Base-by-base conservation (phyloP, 64 coral and sea anemone genomes). In the Porites lutea region DNA sequence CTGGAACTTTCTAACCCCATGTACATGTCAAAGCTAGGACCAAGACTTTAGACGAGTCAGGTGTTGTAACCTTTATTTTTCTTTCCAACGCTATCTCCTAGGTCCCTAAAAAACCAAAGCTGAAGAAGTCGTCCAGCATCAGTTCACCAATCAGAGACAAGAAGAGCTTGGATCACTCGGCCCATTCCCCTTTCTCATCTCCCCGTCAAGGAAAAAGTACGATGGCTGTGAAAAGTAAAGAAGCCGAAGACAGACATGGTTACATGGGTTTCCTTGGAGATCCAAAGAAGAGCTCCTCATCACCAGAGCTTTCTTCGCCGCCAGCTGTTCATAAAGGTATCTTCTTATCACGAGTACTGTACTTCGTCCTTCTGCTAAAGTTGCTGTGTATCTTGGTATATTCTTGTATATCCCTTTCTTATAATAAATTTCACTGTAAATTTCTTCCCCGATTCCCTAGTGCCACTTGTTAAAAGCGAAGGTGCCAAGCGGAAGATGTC, bases 221-320 rank as follows among this genome's bases (percentile, higher is more conserved):
- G 47, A 20, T 89, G 46, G 74, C 45, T 5, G n/a, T 91, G 59
- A 69, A 44, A n/a, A 75, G 89, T 48, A 84, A 78, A 50, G 76
- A 58, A 14, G 77, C 64, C 8, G 89, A 59, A n/a, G n/a, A 76
- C 44, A 68, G 81, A 16, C 81, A 12, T 50, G 75, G 37, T 70
- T 65, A 65, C 5, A 67, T 65, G 61, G 48, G 9, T 5, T 54
- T 74, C 44, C 5, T 89, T 12, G 64, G 49, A 10, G 72, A 94
- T 49, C 74, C 88, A 6, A 90, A 88, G 49, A 96, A 94, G 66
- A 94, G 95, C 23, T 84, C 95, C 13, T 96, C 95, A 8, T 96
- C 95, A 46, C 95, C 95, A 2, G 95, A 96, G 48, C 46, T 96
- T 18, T 87, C 88, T 12, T 96, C 92, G 52, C 95, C 95, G 6